Base-by-base conservation (phyloP, 1,140 invertebrate genomes). In the Eumaeus atala region DNA sequence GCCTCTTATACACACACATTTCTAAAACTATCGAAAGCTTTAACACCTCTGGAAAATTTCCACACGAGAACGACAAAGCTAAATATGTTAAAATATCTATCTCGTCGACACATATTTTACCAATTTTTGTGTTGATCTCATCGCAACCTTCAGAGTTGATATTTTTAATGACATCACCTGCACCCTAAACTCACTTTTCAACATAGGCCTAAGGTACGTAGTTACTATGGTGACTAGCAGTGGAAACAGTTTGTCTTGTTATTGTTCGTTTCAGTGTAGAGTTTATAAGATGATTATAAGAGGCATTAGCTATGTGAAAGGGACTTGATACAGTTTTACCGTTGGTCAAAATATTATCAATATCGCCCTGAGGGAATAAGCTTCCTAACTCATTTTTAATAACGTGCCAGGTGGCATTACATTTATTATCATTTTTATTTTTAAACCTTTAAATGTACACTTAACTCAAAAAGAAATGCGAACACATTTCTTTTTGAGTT, bases 391-490 rank as follows among this genome's bases (percentile, higher is more conserved):
- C 11, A 9, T 44, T 44, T 44, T 44, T 44, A 44, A 44, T 44
- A 12, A 44, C 7, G 12, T 2, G 9, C 40, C 40, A 44, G 14
- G 40, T 44, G 7, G 40, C 40, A 2, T 14, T 44, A 7, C 40
- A 44, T 44, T 44, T 44, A 44, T 44, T 44, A 44, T 44, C 40
- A 44, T 7, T 44, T 44, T 44, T 44, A 14, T 44, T 7, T 1
- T 14, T 44, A 14, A 44, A 44, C 12, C 16, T 44, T 44, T 47
- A 47, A 47, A 47, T 16, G 17, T 47, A n/a, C n/a, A n/a, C n/a
- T n/a, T n/a, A n/a, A n/a, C n/a, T n/a, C n/a, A n/a, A n/a, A n/a
- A n/a, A n/a, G n/a, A n/a, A n/a, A n/a, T n/a, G n/a, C n/a, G n/a
- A n/a, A n/a, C n/a, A n/a, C n/a, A n/a, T n/a, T n/a, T n/a, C n/a